These are phyloP conservation scores for Catharus minimus DNA, from an alignment of 2,113 vertebrate genomes.

Conservation along the genomic window DNA sequence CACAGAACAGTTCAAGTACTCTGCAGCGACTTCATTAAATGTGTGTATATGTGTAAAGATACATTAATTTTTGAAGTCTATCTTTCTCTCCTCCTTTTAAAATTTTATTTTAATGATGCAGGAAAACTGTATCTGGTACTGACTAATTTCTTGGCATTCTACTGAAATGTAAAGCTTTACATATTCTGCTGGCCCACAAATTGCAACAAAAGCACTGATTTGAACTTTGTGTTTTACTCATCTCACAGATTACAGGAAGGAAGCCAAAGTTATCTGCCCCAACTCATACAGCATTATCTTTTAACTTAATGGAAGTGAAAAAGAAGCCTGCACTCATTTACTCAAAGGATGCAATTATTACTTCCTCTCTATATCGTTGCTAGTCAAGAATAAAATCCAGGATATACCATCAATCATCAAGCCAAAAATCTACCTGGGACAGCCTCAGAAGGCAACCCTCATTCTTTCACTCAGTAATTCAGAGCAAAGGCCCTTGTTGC, in stretches of 20 bases:
- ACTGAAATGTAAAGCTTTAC: neutral
- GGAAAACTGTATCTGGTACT: neutral
- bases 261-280: neutral
- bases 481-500: neutral
- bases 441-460: neutral
- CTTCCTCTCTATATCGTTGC: neutral
- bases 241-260: neutral
- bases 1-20: neutral
- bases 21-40: neutral
- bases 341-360: slow-evolving; percentile 27
- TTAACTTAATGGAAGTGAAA: slow-evolving; percentile 5
- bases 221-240: neutral
- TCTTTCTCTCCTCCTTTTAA: neutral
- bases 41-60: neutral
- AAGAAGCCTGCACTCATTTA: slow-evolving; percentile 5
- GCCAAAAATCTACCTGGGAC: slow-evolving; percentile 14
- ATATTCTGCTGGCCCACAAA: neutral
- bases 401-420: neutral
- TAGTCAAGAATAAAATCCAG: slow-evolving; percentile 20
- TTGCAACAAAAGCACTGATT: neutral
- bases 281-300: neutral
- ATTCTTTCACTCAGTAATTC: neutral
- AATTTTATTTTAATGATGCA: neutral
- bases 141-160: neutral
- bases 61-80: neutral